These are phyloP conservation scores for Megalops cyprinoides DNA, from an alignment of 2,797 vertebrate species.

Conservation along the genomic window DNA sequence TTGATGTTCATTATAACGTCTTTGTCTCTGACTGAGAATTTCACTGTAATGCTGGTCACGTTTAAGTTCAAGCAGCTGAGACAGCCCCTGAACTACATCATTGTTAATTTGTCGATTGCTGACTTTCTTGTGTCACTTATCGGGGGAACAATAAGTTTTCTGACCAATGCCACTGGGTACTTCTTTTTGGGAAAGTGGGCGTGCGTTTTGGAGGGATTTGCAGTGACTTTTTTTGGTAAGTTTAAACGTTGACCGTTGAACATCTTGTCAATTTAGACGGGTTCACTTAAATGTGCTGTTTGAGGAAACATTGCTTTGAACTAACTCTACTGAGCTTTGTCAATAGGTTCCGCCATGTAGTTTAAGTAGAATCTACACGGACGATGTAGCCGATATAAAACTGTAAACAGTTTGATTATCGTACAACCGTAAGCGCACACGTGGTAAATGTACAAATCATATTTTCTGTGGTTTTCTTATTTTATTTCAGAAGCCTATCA, in stretches of 20 bases:
- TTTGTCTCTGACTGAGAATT: constrained; percentile 84
- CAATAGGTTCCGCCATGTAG: no score
- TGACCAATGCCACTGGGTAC: constrained; percentile 84
- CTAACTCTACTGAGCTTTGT: no score
- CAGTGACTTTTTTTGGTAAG: constrained; percentile 93
- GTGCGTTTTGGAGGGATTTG: constrained; percentile 88
- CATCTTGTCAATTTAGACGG: background rate
- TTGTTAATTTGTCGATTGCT: constrained; percentile 86
- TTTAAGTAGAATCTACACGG: no score
- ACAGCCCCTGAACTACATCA: constrained; percentile 87
- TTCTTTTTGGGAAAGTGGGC: constrained; percentile 88
- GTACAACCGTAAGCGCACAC: no score
- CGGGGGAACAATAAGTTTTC: constrained; percentile 85
- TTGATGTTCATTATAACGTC: constrained; percentile 85
- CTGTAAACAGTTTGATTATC: no score
- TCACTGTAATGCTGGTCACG: constrained; percentile 87
- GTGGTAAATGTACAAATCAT: no score
- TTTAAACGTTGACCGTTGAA: constrained; percentile 28
- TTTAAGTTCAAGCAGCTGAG: constrained; percentile 83
- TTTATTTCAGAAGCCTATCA: no score
- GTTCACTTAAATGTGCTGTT: no score
- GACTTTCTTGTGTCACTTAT: constrained; percentile 87
- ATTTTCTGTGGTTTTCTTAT: no score
- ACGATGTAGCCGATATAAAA: no score
- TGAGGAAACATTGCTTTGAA: no score